Conservation (phyloP, 1,140 invertebrate species). For the Scaptomyza graminum region DNA sequence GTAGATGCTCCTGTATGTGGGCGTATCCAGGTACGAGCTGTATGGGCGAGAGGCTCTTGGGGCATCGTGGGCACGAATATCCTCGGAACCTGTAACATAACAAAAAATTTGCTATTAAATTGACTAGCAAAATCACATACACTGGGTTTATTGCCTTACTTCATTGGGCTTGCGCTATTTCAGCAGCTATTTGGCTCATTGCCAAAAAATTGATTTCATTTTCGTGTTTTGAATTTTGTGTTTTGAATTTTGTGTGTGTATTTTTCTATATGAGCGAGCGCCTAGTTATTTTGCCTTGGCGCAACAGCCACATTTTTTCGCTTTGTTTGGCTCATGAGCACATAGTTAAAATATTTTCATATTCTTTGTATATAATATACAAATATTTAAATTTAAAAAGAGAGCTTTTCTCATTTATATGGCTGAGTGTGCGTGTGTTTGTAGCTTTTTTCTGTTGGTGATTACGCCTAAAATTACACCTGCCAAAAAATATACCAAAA, state of each 20-base stretch:
- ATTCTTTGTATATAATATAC: constrained; percentile 19
- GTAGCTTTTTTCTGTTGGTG: constrained; percentile 29
- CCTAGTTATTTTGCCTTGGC: constrained; percentile 47
- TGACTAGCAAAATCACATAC: constrained; percentile 7
- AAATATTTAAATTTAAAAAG: constrained; percentile 26
- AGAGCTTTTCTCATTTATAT: constrained; percentile 52
- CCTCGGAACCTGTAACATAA: constrained; percentile 89
- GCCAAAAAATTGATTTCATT: constrained; percentile 72
- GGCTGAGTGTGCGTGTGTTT: constrained; percentile 12
- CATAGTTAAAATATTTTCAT: constrained; percentile 72
- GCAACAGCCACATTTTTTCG: constrained; percentile 51
- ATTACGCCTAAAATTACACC: constrained; percentile 65
- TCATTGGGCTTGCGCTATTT: constrained; percentile 64
- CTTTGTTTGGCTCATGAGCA: constrained; percentile 68
- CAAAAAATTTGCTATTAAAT: constrained; percentile 25
- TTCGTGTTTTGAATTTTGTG: constrained; percentile 17
- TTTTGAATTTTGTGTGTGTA: constrained; percentile 50
- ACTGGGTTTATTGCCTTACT: constrained; percentile 33
- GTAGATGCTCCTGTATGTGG: constrained; percentile 90
- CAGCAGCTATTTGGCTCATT: constrained; percentile 63
- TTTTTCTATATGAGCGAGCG: constrained; percentile 19
- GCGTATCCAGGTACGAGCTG: constrained; percentile 86
- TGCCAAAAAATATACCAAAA: constrained; percentile 67
- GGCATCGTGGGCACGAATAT: constrained; percentile 92
- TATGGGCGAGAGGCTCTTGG: constrained; percentile 73